These are phyloP conservation scores for Anarsia innoxiella DNA, from an alignment of 2,888 invertebrate genomes.

Conservation along the genomic window DNA sequence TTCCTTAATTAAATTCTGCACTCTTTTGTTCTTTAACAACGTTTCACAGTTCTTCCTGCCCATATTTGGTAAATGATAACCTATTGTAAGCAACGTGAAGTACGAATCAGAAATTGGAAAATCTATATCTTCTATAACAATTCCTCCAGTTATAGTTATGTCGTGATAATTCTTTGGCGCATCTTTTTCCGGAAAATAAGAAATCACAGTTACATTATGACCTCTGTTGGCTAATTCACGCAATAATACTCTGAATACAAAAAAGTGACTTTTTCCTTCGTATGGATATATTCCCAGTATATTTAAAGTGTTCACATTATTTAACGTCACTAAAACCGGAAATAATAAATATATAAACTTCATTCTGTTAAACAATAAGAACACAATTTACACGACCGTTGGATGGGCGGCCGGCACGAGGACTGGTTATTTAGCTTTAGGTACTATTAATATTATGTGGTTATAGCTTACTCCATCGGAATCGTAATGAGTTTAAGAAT, in stretches of 20 bases:
- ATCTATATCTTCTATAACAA: constrained; percentile 33
- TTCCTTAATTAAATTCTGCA: constrained; percentile 48
- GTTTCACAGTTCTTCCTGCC: constrained; percentile 50
- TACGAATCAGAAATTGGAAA: constrained; percentile 22
- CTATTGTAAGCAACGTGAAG: constrained; percentile 23
- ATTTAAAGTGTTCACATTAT: constrained; percentile 36
- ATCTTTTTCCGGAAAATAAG: constrained; percentile 74
- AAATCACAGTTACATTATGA: constrained; percentile 80
- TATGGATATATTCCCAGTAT: constrained; percentile 80
- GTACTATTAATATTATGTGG: too few relatives aligned
- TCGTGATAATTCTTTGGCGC: constrained; percentile 75
- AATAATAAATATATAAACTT: not conserved
- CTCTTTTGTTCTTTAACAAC: constrained; percentile 42
- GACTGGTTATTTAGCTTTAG: too few relatives aligned
- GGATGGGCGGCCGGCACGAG: too few relatives aligned
- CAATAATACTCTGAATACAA: constrained; percentile 76
- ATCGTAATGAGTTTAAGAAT: too few relatives aligned
- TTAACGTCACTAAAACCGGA: constrained; percentile 5
- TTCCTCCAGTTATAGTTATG: constrained; percentile 59
- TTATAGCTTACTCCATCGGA: too few relatives aligned
- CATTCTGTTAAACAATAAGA: not conserved
- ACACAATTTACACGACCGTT: not conserved
- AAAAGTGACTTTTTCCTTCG: constrained; percentile 81
- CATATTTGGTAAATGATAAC: constrained; percentile 27
- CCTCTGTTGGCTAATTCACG: constrained; percentile 76